Evolutionary conservation across 2,888 invertebrate species (phyloP), one percentile per base, ranked within the genome.

Genomic region (Archips xylosteana): DNA sequence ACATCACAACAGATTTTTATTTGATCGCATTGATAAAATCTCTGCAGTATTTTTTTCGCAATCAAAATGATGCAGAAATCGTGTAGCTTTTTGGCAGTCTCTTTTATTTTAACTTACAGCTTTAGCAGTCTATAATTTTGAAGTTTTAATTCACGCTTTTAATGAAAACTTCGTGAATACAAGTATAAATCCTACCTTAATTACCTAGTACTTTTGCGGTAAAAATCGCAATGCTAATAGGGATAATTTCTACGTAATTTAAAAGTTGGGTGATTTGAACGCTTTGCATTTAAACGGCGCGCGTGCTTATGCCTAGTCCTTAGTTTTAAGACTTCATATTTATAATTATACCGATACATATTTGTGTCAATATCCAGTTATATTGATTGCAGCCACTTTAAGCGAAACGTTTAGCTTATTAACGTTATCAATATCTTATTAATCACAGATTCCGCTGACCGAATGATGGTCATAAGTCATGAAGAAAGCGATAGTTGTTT

Each of bases 401-500:
- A 70, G 60, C 68, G 68, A 73, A 74, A 54, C 74, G 70, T 69
- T 74, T 74, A 74, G 70, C 74, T 65, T 74, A 70, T 74, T 74
- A 65, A 59, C 69, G 60, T 70, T 74, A 74, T 74, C 74, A 74
- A 74, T 70, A n/a, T 51, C 42, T 32, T 54, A 74, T 74, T 74
- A 70, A 74, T 74, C 74, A 74, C 63, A 32, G 66, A 68, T 67
- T 63, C 70, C 49, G 54, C 71, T 51, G 70, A 54, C 34, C 45
- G 61, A 74, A 54, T 64, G 73, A 69, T 64, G 70, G 65, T 36
- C 74, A 70, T 74, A 70, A 70, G 64, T 74, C 65, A 74, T 74
- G 74, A 70, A 57, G 75, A 75, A 75, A 75, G 73, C 64, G 75
- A 75, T 65, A 75, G 75, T 72, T 68, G 75, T 69, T 75, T 68